Percentiles rank a stretch among this genome's conserved stretches.
Evolutionary conservation across 2,888 invertebrate species (phyloP).

Genomic region (Pristionchus arcanus): DNA sequence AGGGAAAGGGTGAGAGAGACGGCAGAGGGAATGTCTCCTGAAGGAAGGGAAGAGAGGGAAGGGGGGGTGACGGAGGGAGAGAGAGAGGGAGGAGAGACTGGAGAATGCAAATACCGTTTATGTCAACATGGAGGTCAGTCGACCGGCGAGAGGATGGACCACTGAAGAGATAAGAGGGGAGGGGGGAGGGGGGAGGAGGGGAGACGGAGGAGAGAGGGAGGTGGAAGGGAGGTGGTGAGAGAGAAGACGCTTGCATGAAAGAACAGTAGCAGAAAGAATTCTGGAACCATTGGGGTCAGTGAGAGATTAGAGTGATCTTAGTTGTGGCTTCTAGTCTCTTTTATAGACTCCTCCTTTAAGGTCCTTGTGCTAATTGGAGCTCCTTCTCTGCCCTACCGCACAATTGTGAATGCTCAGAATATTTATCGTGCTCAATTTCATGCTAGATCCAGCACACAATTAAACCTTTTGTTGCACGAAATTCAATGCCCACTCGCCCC

Average conservation of each 20-base stretch:
- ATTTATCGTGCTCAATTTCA: neutral
- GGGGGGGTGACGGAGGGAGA: neutral
- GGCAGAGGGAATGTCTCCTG: slow-evolving; percentile 18
- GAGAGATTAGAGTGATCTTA: neutral
- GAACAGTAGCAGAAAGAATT: slow-evolving; percentile 8
- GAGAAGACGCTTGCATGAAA: slow-evolving; percentile 21
- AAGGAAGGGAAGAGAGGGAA: slow-evolving; percentile 7
- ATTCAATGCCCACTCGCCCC: neutral
- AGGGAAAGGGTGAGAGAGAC: slow-evolving; percentile 28
- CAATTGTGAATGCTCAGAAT: neutral
- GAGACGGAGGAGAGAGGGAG: neutral
- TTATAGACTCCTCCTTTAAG: neutral
- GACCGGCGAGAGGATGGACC: neutral
- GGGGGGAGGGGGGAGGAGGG: neutral
- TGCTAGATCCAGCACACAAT: neutral
- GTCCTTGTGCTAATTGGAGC: neutral
- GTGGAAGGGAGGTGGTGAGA: neutral
- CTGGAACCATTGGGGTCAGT: neutral
- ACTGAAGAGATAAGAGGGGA: neutral
- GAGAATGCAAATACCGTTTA: slow-evolving; percentile 53
- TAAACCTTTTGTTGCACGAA: neutral
- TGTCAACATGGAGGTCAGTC: slow-evolving; percentile 54
- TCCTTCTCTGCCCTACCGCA: neutral
- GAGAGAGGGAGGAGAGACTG: neutral
- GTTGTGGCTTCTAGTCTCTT: neutral